A percentile compares a stretch with the other conserved stretches of the same genome.
Evolutionary conservation across 2,113 vertebrate species (phyloP).

Genomic region (Gymnogyps californianus): DNA sequence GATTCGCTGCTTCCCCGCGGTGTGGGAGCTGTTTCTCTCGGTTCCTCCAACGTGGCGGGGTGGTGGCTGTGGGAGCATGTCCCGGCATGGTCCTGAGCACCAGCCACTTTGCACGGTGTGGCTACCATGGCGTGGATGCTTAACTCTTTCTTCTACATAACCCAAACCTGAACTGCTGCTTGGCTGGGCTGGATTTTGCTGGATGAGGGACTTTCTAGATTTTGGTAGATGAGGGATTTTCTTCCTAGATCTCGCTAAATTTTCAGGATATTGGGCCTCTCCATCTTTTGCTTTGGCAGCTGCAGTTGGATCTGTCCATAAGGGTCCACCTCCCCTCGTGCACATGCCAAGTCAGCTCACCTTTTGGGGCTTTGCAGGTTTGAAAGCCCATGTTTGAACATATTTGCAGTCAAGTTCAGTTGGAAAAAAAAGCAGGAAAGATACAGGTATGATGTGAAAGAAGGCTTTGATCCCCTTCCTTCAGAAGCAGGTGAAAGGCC

Average conservation of each 20-base stretch:
- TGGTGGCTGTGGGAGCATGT: background rate
- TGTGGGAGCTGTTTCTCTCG: background rate
- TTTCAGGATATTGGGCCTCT: background rate
- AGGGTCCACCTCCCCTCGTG: fast-evolving
- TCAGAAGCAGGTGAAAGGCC: background rate
- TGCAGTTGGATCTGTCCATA: background rate
- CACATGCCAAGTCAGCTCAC: background rate
- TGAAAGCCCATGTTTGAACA: background rate
- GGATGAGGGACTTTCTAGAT: background rate
- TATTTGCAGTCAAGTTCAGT: background rate
- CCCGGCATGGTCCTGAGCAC: background rate
- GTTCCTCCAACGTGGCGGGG: background rate
- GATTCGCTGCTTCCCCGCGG: background rate
- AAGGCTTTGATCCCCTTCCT: background rate
- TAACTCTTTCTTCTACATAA: background rate
- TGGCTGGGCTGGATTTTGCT: background rate
- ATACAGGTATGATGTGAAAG: background rate
- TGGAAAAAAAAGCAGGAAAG: background rate
- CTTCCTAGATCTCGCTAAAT: background rate
- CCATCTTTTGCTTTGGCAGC: background rate
- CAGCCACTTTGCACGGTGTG: fast-evolving
- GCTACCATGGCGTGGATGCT: fast-evolving
- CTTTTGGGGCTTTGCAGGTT: background rate
- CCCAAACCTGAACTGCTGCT: background rate
- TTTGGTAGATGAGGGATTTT: background rate